These are phyloP conservation scores for Willowsia nigromaculata DNA, from an alignment of 2,888 invertebrate species.

Conservation along the genomic window DNA sequence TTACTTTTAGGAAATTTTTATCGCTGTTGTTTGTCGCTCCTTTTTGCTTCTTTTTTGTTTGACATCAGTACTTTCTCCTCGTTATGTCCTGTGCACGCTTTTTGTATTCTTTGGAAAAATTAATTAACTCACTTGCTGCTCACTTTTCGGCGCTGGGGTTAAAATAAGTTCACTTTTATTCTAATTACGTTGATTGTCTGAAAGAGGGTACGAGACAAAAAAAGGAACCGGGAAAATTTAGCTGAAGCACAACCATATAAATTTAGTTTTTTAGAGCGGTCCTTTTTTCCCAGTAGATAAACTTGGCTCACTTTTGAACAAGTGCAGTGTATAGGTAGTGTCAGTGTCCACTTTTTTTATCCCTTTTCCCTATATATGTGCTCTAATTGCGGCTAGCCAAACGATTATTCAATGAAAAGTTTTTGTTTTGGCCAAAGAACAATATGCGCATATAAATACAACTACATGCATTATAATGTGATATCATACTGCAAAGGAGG, in stretches of 20 bases:
- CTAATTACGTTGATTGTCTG: background rate
- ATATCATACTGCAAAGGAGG: background rate
- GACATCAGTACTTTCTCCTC: background rate
- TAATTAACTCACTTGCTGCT: background rate
- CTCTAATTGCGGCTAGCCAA: background rate
- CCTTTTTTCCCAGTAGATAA: background rate
- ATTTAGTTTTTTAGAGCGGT: background rate
- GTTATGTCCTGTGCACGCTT: background rate
- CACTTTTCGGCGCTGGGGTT: background rate
- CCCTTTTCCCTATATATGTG: background rate
- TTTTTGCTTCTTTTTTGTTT: background rate
- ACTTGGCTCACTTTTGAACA: background rate
- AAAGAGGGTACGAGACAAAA: background rate
- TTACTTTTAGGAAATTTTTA: background rate
- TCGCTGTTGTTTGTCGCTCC: background rate
- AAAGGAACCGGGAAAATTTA: background rate
- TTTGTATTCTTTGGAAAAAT: background rate
- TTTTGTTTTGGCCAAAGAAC: background rate
- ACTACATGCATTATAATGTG: background rate
- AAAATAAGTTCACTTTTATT: constrained; percentile 1
- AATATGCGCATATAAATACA: background rate
- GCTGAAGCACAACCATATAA: background rate
- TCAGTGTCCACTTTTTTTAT: no score
- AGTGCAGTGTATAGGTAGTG: background rate
- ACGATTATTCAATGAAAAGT: background rate